phyloP scores from a whole-genome alignment of 2,113 vertebrate genomes.

The Trogon melanurus region DNA sequence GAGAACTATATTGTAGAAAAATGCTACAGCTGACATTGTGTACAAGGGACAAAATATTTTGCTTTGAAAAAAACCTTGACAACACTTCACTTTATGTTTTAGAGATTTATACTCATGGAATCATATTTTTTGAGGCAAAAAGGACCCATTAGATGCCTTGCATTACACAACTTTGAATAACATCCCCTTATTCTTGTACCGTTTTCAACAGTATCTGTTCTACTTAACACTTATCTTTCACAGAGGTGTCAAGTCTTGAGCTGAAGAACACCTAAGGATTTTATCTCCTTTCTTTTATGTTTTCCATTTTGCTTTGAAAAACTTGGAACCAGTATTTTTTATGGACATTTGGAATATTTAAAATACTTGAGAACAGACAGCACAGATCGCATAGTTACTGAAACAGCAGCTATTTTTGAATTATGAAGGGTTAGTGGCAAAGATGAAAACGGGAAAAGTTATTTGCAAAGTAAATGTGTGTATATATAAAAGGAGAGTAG shows the following conservation, averaged over 20 bases:
- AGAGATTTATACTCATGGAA: not conserved
- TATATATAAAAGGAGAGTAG: not conserved
- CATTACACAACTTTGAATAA: not conserved
- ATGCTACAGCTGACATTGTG: not conserved
- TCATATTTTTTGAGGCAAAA: conserved; percentile 21
- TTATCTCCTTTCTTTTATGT: not conserved
- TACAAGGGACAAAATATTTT: conserved; percentile 41
- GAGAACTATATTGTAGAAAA: not conserved
- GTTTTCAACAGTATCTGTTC: not conserved
- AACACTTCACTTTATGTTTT: not conserved
- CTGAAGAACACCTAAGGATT: not conserved
- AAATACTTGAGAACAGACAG: not conserved
- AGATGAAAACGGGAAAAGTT: not conserved
- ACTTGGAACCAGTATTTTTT: not conserved
- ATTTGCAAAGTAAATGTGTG: not conserved
- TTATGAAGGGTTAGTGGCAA: not conserved
- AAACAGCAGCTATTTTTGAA: not conserved
- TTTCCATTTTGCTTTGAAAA: conserved; percentile 17
- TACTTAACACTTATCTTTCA: not conserved
- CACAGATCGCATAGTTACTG: not conserved
- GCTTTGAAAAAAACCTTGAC: conserved; percentile 6
- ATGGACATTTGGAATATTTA: not conserved
- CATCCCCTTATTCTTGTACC: not conserved
- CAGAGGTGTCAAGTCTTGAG: not conserved
- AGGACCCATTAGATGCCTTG: not conserved